A percentile compares a stretch with the other conserved stretches of the same genome.
These are phyloP conservation scores for Periplaneta americana DNA, from an alignment of 1,140 invertebrate genomes.

Conservation along the genomic window DNA sequence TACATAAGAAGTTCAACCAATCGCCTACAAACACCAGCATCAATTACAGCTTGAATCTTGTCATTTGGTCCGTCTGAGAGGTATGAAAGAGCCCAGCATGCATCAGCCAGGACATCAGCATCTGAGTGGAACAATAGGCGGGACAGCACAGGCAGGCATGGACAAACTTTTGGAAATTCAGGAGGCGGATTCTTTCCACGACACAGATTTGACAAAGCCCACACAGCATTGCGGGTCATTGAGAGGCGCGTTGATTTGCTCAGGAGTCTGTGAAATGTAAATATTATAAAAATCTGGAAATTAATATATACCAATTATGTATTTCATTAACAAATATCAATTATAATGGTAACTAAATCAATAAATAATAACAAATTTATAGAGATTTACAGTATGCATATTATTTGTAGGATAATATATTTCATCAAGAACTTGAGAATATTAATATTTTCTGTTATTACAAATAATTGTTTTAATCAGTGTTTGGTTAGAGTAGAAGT, in stretches of 20 bases:
- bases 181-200: conserved; percentile 95
- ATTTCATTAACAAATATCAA: too few species aligned
- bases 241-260: conserved; percentile 77
- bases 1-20: conserved; percentile 92
- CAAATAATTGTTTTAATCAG: too few species aligned
- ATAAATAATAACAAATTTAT: too few species aligned
- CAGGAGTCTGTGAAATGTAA: conserved; percentile 58
- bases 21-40: conserved; percentile 89
- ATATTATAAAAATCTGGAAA: too few species aligned
- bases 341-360: too few species aligned
- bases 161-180: conserved; percentile 75
- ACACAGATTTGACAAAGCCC: conserved; percentile 95
- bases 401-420: too few species aligned
- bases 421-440: too few species aligned
- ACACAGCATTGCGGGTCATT: conserved; percentile 96
- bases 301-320: too few species aligned
- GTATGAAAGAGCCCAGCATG: conserved; percentile 94
- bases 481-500: too few species aligned
- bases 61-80: conserved; percentile 96
- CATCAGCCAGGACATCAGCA: conserved; percentile 87
- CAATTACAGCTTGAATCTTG: conserved; percentile 96
- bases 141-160: conserved; percentile 81
- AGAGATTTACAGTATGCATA: too few species aligned
- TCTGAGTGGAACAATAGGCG: conserved; percentile 85
- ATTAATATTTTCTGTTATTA: too few species aligned